Evolutionary conservation across 2,797 vertebrate species (phyloP).

Genomic region (Heliangelus exortis): DNA sequence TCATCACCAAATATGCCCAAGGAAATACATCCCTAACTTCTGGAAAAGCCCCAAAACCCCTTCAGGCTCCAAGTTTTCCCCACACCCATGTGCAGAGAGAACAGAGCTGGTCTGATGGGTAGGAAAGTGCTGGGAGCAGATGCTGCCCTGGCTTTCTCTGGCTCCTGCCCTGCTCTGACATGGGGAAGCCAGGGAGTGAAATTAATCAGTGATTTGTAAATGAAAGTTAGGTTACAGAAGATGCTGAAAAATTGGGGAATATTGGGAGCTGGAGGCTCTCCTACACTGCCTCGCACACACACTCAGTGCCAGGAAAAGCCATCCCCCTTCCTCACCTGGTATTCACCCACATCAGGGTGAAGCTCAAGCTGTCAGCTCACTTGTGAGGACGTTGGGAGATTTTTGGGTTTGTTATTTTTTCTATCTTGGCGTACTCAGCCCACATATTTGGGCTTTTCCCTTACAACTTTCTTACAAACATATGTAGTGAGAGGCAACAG

Average conservation of each 20-base stretch:
- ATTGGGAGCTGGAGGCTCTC: neutral
- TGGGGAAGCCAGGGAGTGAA: neutral
- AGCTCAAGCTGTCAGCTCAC: neutral
- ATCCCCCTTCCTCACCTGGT: neutral
- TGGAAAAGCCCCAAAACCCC: neutral
- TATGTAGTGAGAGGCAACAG: neutral
- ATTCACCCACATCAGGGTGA: neutral
- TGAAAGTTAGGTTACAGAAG: neutral
- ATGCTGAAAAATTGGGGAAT: neutral
- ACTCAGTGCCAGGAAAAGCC: accelerated
- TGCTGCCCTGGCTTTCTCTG: neutral
- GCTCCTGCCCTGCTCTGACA: too few species aligned
- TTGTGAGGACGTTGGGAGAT: neutral
- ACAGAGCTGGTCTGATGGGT: neutral
- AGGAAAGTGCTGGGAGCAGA: neutral
- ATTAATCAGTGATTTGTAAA: neutral
- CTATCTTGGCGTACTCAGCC: neutral
- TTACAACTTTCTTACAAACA: conserved; percentile 22
- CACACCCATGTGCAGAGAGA: neutral
- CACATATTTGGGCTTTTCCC: conserved; percentile 1
- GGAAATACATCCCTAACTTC: neutral
- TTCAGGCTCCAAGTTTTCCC: neutral
- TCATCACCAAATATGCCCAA: neutral
- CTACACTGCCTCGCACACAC: neutral
- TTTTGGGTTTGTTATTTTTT: neutral